Base-by-base conservation (phyloP, 2,113 vertebrate species). In the Octodon degus region DNA sequence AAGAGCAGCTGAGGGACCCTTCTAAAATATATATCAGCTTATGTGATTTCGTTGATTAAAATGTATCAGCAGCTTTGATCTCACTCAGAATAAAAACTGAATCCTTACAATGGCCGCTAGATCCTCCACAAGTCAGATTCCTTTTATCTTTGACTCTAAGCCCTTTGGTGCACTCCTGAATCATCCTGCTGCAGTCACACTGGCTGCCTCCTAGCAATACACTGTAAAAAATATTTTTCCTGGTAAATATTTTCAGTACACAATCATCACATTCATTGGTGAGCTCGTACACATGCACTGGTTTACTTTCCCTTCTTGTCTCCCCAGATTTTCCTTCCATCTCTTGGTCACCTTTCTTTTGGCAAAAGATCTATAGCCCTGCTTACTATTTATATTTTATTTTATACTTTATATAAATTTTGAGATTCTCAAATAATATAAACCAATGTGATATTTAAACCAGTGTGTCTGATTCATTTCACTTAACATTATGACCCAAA, bases 101-200 rank as follows among this genome's bases (percentile, higher is more conserved):
- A 12, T 79, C 2, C 67, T 67, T 79, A 11, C 50, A 60, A 24
- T 19, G 22, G 30, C 12, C 16, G 37, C 22, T 32, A 30, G 17
- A 50, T 2, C 14, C 27, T 27, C 1, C 5, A 7, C 30, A 37
- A 27, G 7, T 5, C 16, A n/a, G 1, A 2, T 68, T 34, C 43
- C 11, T 2, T 12, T 34, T 55, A 27, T 84, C 40, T n/a, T 30
- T 62, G 62, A 62, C 30, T 9, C 67, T 12, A 30, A 3, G 4
- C 17, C 8, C 40, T 37, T 11, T 72, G 40, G 32, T 17, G 68
- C 25, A 47, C 30, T 20, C 14, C 53, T 40, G 4, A 50, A 40
- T 53, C 24, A 34, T 14, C n/a, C 27, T 90, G 14, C 5, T 68
- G 2, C 16, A 32, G 14, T 30, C 19, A 63, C 8, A 70, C 3